Evolutionary conservation across 2,888 invertebrate species (phyloP).

Genomic region (Nemoura dubitans): DNA sequence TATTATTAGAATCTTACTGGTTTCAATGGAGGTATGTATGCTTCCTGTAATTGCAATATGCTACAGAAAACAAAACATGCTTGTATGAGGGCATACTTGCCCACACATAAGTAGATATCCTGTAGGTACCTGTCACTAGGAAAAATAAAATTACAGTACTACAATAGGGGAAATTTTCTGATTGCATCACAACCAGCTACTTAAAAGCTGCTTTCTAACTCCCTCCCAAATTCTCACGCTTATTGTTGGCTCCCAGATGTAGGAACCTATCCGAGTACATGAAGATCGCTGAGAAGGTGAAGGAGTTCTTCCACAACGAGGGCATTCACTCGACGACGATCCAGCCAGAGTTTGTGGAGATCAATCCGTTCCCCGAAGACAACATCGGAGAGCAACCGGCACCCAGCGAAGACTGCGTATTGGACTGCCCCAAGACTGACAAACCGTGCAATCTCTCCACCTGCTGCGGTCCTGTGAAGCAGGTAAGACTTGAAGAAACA

Average conservation of each 20-base stretch:
- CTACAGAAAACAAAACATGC: too few species aligned
- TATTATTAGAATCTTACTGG: too few species aligned
- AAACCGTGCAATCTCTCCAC: conserved; percentile 86
- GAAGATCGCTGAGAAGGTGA: conserved; percentile 95
- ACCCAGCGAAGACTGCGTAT: conserved; percentile 72
- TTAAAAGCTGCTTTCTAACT: too few species aligned
- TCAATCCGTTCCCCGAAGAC: conserved; percentile 63
- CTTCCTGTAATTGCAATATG: too few species aligned
- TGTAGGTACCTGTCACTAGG: too few species aligned
- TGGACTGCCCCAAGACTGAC: conserved; percentile 88
- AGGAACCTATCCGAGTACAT: conserved; percentile 95
- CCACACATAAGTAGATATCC: too few species aligned
- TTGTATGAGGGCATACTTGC: too few species aligned
- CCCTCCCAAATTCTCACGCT: too few species aligned
- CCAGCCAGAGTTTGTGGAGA: conserved; percentile 96
- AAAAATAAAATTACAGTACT: too few species aligned
- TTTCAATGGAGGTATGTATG: too few species aligned
- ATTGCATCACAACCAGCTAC: too few species aligned
- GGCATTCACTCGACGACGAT: conserved; percentile 99
- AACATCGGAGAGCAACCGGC: conserved; percentile 58
- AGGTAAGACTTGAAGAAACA: conserved; percentile 63
- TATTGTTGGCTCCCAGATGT: conserved; percentile 67
- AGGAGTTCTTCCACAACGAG: conserved; percentile 97
- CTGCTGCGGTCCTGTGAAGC: conserved; percentile 85
- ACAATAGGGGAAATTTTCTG: too few species aligned